These are phyloP conservation scores for Dolichallabes microphthalmus DNA, from an alignment of 2,113 vertebrate genomes.

Conservation along the genomic window DNA sequence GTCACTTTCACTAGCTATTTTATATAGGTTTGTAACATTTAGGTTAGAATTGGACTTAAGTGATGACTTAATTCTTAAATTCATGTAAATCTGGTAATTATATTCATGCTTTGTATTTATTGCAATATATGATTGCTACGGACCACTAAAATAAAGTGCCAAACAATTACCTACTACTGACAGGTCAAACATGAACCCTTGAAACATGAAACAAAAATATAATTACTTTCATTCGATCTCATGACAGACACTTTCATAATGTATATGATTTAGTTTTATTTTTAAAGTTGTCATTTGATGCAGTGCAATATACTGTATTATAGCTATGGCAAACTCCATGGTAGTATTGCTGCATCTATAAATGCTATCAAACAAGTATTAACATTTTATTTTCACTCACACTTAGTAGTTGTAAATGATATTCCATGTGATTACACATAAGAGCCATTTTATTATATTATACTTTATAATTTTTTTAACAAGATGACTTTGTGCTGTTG, in stretches of 20 bases:
- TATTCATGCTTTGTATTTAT: slow-evolving; percentile 28
- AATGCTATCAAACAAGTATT: slow-evolving; percentile 5
- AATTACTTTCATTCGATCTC: neutral
- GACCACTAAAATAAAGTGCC: slow-evolving; percentile 44
- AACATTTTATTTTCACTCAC: slow-evolving; percentile 5
- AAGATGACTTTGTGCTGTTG: slow-evolving; percentile 32
- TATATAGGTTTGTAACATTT: slow-evolving; percentile 16
- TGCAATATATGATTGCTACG: slow-evolving; percentile 11
- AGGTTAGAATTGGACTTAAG: neutral
- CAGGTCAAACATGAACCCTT: neutral
- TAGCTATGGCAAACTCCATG: neutral
- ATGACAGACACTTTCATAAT: neutral
- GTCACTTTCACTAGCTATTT: slow-evolving; percentile 27
- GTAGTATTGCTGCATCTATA: slow-evolving; percentile 3
- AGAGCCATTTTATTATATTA: slow-evolving; percentile 19
- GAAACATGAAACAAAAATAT: slow-evolving; percentile 5
- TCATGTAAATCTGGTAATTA: slow-evolving; percentile 24
- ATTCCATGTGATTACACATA: slow-evolving; percentile 32
- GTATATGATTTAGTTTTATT: neutral
- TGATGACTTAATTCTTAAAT: neutral
- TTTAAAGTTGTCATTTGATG: slow-evolving; percentile 6
- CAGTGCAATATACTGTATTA: neutral
- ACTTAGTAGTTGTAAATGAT: slow-evolving; percentile 23
- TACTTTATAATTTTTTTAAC: slow-evolving; percentile 23
- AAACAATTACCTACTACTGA: slow-evolving; percentile 23